These are phyloP conservation scores for Temnothorax longispinosus DNA, from an alignment of 1,140 invertebrate species.

Conservation along the genomic window DNA sequence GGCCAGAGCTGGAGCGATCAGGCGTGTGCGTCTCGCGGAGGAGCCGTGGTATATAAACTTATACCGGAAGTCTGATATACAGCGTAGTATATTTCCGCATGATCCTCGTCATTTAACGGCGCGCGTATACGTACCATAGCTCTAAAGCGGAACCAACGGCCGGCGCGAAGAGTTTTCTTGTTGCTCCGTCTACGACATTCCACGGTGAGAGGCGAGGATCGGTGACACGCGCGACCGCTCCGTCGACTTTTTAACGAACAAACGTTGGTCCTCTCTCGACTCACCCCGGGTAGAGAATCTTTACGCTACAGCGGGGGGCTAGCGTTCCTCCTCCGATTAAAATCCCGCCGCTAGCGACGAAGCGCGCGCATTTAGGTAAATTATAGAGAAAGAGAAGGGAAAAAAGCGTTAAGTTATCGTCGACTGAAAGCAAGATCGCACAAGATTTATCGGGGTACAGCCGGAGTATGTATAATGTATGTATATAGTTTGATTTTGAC, in stretches of 20 bases:
- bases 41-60: neutral
- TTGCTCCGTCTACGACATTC: slow-evolving; percentile 31
- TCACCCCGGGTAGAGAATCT: slow-evolving; percentile 27
- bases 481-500: slow-evolving; percentile 53
- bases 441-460: slow-evolving; percentile 39
- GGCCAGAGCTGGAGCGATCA: slow-evolving; percentile 12
- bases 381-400: neutral
- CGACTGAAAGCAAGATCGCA: slow-evolving; percentile 58
- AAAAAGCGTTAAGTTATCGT: slow-evolving; percentile 54
- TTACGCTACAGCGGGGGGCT: slow-evolving; percentile 12
- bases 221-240: slow-evolving; percentile 47
- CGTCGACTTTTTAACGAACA: slow-evolving; percentile 27
- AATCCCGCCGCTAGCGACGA: neutral
- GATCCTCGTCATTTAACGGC: neutral
- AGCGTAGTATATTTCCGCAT: neutral
- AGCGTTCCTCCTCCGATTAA: slow-evolving; percentile 15
- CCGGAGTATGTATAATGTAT: slow-evolving; percentile 28
- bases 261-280: slow-evolving; percentile 30
- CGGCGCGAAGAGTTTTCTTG: slow-evolving; percentile 16
- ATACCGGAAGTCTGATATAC: neutral
- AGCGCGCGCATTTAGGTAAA: slow-evolving; percentile 40
- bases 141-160: slow-evolving; percentile 10
- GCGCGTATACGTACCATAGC: neutral
- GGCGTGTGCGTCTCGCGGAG: neutral
- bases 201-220: slow-evolving; percentile 58